Evolutionary conservation across 2,113 vertebrate genomes (phyloP).

Genomic region (Ahaetulla prasina): DNA sequence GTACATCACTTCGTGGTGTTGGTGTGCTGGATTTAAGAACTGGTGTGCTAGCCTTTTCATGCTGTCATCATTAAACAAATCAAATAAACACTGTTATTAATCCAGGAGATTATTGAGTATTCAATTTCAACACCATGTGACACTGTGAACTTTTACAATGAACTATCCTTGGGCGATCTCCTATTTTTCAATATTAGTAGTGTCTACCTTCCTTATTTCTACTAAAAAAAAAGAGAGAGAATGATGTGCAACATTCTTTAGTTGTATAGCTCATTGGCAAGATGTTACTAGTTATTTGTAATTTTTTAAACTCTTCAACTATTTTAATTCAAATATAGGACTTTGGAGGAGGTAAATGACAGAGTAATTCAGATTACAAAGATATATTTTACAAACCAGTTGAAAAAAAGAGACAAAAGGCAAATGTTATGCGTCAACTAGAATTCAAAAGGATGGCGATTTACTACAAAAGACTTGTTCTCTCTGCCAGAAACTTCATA

Average conservation of each 20-base stretch:
- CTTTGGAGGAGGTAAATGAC: neutral
- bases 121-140: conserved; percentile 71
- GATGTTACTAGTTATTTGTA: neutral
- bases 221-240: conserved; percentile 53
- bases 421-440: neutral
- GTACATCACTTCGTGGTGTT: conserved; percentile 87
- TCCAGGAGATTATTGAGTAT: conserved; percentile 71
- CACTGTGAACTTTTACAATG: conserved; percentile 63
- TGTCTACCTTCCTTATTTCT: conserved; percentile 63
- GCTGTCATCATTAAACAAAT: conserved; percentile 83
- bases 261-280: neutral
- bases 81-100: conserved; percentile 79
- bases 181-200: conserved; percentile 73
- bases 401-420: neutral
- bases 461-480: neutral
- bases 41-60: conserved; percentile 92
- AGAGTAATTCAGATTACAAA: neutral
- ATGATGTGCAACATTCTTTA: conserved; percentile 46
- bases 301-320: neutral
- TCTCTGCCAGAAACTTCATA: neutral
- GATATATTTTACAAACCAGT: neutral
- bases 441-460: neutral
- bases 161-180: conserved; percentile 67
- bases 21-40: conserved; percentile 93
- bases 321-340: neutral